These are phyloP conservation scores for Rapana venosa DNA, from an alignment of 2,888 invertebrate genomes.

Conservation along the genomic window DNA sequence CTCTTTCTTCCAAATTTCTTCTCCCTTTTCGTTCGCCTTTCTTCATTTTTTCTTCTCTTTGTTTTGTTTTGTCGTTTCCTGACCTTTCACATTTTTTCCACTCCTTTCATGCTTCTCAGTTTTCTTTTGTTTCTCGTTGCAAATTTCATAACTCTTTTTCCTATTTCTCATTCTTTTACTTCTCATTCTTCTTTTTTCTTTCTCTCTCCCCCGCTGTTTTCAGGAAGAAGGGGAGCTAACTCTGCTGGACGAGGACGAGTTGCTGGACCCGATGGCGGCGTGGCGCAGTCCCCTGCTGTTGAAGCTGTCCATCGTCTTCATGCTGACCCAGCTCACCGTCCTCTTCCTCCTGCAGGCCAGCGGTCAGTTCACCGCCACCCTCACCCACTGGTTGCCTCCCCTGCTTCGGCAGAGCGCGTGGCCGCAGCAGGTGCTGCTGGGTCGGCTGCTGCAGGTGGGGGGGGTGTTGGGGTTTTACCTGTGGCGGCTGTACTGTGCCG, in stretches of 20 bases:
- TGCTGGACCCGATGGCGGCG: slow-evolving; percentile 56
- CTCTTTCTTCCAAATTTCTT: no score
- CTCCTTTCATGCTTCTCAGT: no score
- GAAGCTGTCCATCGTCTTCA: slow-evolving; percentile 66
- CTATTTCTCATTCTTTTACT: no score
- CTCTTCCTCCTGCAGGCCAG: slow-evolving; percentile 62
- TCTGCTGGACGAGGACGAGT: slow-evolving; percentile 54
- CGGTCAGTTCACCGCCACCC: slow-evolving; percentile 48
- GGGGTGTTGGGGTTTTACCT: slow-evolving; percentile 66
- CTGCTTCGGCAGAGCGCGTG: slow-evolving; percentile 50
- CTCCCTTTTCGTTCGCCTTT: no score
- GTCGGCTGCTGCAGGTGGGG: slow-evolving; percentile 63
- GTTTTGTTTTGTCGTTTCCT: no score
- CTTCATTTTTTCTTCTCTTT: no score
- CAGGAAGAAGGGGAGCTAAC: slow-evolving; percentile 53
- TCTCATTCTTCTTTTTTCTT: no score
- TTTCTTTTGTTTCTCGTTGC: no score
- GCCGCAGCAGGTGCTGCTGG: slow-evolving; percentile 63
- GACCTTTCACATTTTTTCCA: no score
- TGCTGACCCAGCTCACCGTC: slow-evolving; percentile 67
- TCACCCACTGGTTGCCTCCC: slow-evolving; percentile 49
- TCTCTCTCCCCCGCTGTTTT: no score
- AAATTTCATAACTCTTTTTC: no score
- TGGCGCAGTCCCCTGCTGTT: slow-evolving; percentile 66
- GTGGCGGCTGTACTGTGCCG: slow-evolving; percentile 67